These are phyloP conservation scores for Pelusios castaneus DNA, from an alignment of 2,113 vertebrate species.

Conservation along the genomic window DNA sequence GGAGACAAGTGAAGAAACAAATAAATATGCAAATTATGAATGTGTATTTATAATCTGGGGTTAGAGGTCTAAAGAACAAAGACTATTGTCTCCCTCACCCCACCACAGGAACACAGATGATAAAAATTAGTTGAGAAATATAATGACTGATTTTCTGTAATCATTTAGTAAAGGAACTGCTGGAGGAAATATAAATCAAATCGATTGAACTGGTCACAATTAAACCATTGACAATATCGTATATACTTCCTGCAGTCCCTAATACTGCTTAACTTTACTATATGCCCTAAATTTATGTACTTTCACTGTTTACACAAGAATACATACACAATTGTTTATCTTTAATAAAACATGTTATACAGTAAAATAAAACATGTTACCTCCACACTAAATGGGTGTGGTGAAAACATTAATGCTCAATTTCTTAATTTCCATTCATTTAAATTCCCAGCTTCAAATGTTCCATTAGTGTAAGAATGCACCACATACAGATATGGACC, in stretches of 20 bases:
- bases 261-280: neutral
- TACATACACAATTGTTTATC: neutral
- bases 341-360: neutral
- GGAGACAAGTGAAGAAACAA: neutral
- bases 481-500: neutral
- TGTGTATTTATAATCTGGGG: neutral
- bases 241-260: neutral
- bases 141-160: neutral
- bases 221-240: neutral
- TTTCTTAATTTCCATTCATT: neutral
- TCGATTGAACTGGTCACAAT: neutral
- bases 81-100: neutral
- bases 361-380: neutral
- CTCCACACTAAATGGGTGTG: no score
- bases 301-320: neutral
- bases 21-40: neutral
- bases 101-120: accelerated
- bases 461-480: neutral
- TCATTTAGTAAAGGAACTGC: neutral
- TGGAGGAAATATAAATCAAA: neutral
- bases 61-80: neutral
- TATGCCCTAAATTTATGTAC: no score
- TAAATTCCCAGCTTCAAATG: neutral
- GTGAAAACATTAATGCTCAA: neutral
- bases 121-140: neutral